Evolutionary conservation across 2,113 vertebrate species (phyloP).

Genomic region (Danionella cerebrum): DNA sequence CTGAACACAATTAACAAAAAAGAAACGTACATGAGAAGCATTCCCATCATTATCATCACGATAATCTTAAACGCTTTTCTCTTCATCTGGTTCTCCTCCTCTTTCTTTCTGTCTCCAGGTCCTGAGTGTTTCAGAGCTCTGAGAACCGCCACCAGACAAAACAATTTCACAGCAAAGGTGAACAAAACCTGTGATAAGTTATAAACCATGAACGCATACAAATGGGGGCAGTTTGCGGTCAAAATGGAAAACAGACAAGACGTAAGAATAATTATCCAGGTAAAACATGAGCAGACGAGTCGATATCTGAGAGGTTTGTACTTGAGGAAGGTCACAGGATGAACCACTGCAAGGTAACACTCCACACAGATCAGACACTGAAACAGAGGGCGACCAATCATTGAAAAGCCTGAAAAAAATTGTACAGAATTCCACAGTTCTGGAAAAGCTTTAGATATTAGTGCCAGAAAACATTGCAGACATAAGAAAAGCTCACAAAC

Average conservation of each 20-base stretch:
- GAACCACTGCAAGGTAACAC: background rate
- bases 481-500: background rate
- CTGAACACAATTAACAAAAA: background rate
- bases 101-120: background rate
- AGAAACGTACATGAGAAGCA: conserved; percentile 1
- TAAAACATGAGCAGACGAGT: background rate
- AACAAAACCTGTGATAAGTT: background rate
- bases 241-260: background rate
- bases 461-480: background rate
- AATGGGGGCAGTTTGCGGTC: background rate
- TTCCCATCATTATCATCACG: background rate
- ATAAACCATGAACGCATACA: background rate
- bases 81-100: conserved; percentile 11
- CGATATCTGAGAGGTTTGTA: conserved; percentile 6
- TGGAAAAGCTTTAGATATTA: background rate
- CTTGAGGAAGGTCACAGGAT: conserved; percentile 2
- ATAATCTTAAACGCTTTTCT: background rate
- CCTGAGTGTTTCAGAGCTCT: background rate
- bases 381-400: background rate
- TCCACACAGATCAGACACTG: background rate
- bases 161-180: background rate
- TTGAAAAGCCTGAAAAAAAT: background rate
- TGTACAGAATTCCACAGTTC: background rate
- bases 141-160: conserved; percentile 5
- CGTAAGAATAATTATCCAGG: background rate